Conservation (phyloP, 2,113 vertebrate genomes). For the Gobio gobio region DNA sequence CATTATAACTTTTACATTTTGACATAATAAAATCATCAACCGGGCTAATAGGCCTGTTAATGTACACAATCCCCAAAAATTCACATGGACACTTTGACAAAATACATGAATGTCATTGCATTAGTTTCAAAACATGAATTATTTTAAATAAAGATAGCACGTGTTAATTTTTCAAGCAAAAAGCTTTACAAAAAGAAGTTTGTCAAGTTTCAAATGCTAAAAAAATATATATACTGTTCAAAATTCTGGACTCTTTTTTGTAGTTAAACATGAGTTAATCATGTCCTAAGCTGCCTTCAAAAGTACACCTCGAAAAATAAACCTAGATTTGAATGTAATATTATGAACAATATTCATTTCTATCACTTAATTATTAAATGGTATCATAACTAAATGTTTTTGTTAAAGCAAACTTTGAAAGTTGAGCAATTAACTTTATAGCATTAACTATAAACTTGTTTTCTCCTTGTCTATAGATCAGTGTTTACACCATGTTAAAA, state of each 20-base stretch:
- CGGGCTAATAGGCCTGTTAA: background rate
- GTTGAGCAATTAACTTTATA: no score
- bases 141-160: background rate
- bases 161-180: background rate
- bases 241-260: background rate
- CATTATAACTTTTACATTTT: background rate
- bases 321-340: no score
- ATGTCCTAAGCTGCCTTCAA: background rate
- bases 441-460: no score
- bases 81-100: no score
- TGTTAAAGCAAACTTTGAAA: no score
- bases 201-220: background rate
- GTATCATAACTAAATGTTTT: no score
- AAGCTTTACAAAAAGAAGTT: background rate
- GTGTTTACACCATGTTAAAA: no score
- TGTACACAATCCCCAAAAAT: background rate
- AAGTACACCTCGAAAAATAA: no score
- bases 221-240: background rate
- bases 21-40: background rate
- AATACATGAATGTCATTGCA: no score
- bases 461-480: no score
- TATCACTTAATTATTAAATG: no score
- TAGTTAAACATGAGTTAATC: background rate
- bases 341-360: no score
- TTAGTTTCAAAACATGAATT: background rate